phyloP scores from a whole-genome alignment of 2,797 vertebrate species.

The Cossypha dichroa region DNA sequence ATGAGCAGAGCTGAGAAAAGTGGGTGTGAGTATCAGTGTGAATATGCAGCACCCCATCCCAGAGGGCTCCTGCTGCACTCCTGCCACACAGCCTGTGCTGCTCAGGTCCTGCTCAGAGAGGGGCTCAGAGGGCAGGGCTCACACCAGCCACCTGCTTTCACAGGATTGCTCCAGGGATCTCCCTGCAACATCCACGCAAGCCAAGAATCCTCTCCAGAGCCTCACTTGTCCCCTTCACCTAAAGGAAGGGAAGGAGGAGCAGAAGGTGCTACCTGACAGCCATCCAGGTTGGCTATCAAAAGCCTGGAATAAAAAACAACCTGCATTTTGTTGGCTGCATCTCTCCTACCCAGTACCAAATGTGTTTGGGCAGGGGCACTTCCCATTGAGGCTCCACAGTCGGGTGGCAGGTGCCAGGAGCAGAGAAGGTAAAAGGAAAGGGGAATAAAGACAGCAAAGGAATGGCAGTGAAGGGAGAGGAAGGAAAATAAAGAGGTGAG shows the following conservation, averaged over 20 bases:
- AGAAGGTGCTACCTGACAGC: background rate
- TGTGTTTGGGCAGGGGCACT: background rate
- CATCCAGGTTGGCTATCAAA: background rate
- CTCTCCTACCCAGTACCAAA: background rate
- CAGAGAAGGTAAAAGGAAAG: background rate
- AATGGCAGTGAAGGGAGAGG: background rate
- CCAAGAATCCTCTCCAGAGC: background rate
- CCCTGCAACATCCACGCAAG: background rate
- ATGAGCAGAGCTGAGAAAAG: background rate
- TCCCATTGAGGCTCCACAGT: background rate
- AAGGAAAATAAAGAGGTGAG: constrained; percentile 8
- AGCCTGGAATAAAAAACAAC: background rate
- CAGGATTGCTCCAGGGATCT: background rate
- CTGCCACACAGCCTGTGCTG: background rate
- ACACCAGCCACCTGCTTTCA: accelerated
- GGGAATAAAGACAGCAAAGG: background rate
- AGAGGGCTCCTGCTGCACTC: background rate
- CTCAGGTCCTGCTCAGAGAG: background rate
- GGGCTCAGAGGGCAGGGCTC: background rate
- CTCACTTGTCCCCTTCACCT: background rate
- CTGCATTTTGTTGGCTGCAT: background rate
- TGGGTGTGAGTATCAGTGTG: background rate
- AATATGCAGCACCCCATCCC: background rate
- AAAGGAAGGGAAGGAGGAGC: background rate
- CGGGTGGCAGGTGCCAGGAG: background rate